A percentile compares a stretch with the other conserved stretches of the same genome.
Conservation (phyloP, 2,888 invertebrate genomes). For the Amphipoea oculea region DNA sequence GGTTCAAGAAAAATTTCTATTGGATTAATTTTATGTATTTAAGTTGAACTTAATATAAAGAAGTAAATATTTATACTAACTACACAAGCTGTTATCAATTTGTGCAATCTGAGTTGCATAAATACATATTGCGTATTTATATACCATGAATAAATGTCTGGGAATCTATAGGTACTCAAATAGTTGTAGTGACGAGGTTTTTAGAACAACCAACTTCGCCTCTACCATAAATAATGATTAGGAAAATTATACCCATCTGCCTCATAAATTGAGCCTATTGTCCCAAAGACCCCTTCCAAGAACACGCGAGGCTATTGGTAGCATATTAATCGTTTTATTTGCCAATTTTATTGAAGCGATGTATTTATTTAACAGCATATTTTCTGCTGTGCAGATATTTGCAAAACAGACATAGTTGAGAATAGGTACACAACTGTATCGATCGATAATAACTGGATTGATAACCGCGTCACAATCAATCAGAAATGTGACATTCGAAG, state of each 20-base stretch:
- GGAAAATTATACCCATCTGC: conserved; percentile 46
- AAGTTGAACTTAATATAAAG: conserved; percentile 11
- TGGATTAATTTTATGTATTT: conserved; percentile 3
- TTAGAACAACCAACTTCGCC: conserved; percentile 13
- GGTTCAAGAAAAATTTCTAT: not conserved
- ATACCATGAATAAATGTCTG: conserved; percentile 14
- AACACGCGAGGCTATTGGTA: conserved; percentile 32
- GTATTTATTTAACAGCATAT: conserved; percentile 4
- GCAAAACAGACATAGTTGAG: conserved; percentile 11
- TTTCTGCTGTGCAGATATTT: conserved; percentile 1
- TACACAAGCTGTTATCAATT: conserved; percentile 15
- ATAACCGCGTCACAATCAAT: conserved; percentile 63
- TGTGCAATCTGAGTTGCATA: conserved; percentile 19
- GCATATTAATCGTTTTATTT: conserved; percentile 24
- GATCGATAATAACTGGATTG: conserved; percentile 36
- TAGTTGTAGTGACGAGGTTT: conserved; percentile 22
- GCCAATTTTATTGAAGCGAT: not conserved
- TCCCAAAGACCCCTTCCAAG: conserved; percentile 40
- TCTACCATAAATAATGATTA: conserved; percentile 49
- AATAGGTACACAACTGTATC: conserved; percentile 7
- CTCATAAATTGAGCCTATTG: conserved; percentile 53
- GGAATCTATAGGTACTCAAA: conserved; percentile 11
- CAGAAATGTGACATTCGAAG: conserved; percentile 62
- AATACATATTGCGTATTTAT: not conserved
- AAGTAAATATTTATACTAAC: conserved; percentile 19